phyloP scores from a whole-genome alignment of 2,797 vertebrate genomes.

The Microctenopoma steveboyesi region DNA sequence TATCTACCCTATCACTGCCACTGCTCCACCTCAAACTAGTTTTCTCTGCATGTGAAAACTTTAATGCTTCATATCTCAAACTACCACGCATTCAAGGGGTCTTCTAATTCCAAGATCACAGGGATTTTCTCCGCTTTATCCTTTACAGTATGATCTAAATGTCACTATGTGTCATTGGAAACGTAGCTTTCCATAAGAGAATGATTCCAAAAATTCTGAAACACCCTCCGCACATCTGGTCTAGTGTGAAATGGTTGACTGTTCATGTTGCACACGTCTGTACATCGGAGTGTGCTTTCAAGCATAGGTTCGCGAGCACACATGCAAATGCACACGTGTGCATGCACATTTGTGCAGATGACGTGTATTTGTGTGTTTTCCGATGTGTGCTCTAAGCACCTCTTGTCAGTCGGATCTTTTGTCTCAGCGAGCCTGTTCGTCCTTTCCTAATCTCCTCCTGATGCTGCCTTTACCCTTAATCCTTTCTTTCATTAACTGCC shows the following conservation, averaged over 20 bases:
- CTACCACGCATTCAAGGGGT: constrained; percentile 39
- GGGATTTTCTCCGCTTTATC: constrained; percentile 67
- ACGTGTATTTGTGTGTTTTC: constrained; percentile 35
- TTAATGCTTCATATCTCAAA: constrained; percentile 50
- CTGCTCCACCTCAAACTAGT: constrained; percentile 32
- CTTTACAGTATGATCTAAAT: constrained; percentile 47
- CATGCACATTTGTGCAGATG: constrained; percentile 27
- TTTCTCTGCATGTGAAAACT: constrained; percentile 46
- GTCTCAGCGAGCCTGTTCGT: constrained; percentile 76
- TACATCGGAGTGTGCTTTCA: constrained; percentile 20
- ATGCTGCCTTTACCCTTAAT: constrained; percentile 84
- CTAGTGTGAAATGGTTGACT: constrained; percentile 6
- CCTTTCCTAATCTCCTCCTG: constrained; percentile 82
- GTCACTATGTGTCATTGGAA: constrained; percentile 35
- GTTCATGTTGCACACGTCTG: constrained; percentile 13
- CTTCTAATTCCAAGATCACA: constrained; percentile 54
- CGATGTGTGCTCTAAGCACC: constrained; percentile 50
- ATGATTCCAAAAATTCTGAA: constrained; percentile 26
- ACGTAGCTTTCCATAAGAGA: constrained; percentile 50
- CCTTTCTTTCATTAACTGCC: constrained; percentile 85
- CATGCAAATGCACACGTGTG: constrained; percentile 26
- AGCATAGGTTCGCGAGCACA: constrained; percentile 27
- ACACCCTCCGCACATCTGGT: constrained; percentile 25
- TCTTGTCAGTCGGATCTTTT: constrained; percentile 80
- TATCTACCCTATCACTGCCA: constrained; percentile 13